Conservation (phyloP, 2,797 vertebrate species). For the Anguilla megastoma region DNA sequence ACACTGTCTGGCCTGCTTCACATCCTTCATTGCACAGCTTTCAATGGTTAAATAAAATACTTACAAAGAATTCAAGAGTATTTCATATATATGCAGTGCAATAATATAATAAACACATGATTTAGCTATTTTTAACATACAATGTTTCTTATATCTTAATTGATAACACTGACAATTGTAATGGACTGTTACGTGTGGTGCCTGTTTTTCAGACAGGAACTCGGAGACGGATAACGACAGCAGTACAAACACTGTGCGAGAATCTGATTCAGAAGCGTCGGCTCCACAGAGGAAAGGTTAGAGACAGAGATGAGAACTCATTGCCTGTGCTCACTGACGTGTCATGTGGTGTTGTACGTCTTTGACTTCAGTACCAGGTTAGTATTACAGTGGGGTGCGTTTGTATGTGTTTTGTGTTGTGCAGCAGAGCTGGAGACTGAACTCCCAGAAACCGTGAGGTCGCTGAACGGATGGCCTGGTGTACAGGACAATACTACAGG, state of each 20-base stretch:
- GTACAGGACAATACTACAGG: conserved; percentile 33
- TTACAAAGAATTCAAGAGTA: background rate
- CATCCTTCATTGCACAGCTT: background rate
- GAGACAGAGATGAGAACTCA: background rate
- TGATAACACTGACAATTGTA: background rate
- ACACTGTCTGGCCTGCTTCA: background rate
- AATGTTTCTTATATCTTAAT: background rate
- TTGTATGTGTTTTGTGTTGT: background rate
- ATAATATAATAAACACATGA: too few relatives aligned
- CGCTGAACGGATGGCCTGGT: background rate
- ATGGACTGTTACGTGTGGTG: background rate
- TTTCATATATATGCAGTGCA: background rate
- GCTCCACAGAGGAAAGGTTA: conserved; percentile 23
- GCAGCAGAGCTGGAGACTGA: conserved; percentile 31
- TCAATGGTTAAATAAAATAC: background rate
- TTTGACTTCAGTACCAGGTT: background rate
- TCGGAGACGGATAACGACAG: background rate
- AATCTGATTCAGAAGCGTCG: background rate
- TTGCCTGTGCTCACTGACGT: background rate
- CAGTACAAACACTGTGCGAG: background rate
- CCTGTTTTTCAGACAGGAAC: conserved; percentile 15
- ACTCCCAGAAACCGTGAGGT: background rate
- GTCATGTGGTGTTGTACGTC: background rate
- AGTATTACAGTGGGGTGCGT: background rate
- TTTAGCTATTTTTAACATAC: background rate